phyloP scores from a whole-genome alignment of 2,888 invertebrate genomes.

The Callyntrura guangdongensis region DNA sequence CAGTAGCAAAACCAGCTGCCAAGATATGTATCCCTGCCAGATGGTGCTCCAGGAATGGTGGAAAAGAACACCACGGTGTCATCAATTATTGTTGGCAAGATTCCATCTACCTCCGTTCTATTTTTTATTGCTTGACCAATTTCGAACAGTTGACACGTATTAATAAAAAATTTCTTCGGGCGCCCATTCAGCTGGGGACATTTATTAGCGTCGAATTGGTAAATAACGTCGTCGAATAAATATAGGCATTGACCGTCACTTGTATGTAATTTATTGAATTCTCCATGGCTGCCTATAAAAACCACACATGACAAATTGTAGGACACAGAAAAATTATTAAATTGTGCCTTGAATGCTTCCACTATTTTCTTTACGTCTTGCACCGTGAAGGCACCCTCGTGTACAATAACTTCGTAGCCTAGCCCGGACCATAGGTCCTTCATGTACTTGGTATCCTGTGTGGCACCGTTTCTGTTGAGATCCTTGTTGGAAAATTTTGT shows the following conservation, averaged over 20 bases:
- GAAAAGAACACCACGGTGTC: constrained; percentile 38
- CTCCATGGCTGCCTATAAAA: constrained; percentile 82
- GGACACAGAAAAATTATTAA: neutral
- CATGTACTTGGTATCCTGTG: constrained; percentile 76
- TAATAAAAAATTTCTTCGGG: constrained; percentile 83
- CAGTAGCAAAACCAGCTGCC: constrained; percentile 47
- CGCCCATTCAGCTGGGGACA: constrained; percentile 76
- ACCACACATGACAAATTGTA: constrained; percentile 77
- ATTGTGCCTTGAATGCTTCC: constrained; percentile 66
- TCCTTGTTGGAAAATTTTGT: neutral
- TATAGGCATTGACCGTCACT: constrained; percentile 38
- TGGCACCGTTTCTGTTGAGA: constrained; percentile 69
- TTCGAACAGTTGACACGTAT: constrained; percentile 82
- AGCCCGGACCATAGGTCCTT: constrained; percentile 64
- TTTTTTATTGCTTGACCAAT: neutral
- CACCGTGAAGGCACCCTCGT: constrained; percentile 36
- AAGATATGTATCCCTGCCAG: constrained; percentile 1
- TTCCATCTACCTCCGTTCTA: neutral
- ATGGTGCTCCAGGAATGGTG: constrained; percentile 39
- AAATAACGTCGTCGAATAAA: constrained; percentile 78
- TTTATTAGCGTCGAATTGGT: constrained; percentile 75
- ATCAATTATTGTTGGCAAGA: neutral
- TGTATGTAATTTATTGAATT: neutral
- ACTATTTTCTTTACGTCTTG: constrained; percentile 51
- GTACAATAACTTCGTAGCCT: constrained; percentile 70